Evolutionary conservation across 2,113 vertebrate species (phyloP).

Genomic region (Hippocampus mohnikei): DNA sequence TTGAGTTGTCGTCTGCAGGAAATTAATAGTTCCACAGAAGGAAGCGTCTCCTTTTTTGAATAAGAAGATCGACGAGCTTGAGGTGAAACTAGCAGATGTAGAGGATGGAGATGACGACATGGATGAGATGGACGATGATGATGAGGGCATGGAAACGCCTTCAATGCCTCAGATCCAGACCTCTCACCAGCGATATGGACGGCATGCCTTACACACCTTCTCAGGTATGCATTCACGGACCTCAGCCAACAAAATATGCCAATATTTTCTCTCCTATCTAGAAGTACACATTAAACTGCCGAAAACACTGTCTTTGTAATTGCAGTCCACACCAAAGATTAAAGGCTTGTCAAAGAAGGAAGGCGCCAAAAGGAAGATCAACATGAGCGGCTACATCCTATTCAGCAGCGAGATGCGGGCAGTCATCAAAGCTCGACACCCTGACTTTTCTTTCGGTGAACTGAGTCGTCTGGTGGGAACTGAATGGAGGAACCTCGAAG

Average conservation of each 20-base stretch:
- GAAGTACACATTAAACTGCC: background rate
- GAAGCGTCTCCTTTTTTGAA: slow-evolving; percentile 91
- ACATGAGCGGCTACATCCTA: slow-evolving; percentile 98
- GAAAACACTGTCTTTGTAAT: slow-evolving; percentile 9
- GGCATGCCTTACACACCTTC: slow-evolving; percentile 88
- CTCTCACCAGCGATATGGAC: slow-evolving; percentile 83
- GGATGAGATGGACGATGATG: slow-evolving; percentile 93
- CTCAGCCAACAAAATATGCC: background rate
- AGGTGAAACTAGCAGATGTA: slow-evolving; percentile 93
- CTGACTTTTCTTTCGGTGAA: slow-evolving; percentile 96
- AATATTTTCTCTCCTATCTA: background rate
- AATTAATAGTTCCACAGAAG: slow-evolving; percentile 91
- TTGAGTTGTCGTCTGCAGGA: slow-evolving; percentile 67
- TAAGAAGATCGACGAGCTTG: slow-evolving; percentile 95
- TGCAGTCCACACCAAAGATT: slow-evolving; percentile 89
- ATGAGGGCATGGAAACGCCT: slow-evolving; percentile 81
- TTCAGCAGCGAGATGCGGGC: slow-evolving; percentile 99
- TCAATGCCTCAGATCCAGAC: slow-evolving; percentile 89
- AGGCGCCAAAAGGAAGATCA: slow-evolving; percentile 97
- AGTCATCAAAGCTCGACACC: slow-evolving; percentile 95
- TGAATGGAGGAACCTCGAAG: slow-evolving; percentile 96
- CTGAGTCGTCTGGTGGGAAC: slow-evolving; percentile 97
- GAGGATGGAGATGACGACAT: slow-evolving; percentile 86
- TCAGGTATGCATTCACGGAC: slow-evolving; percentile 74
- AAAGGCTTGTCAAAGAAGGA: slow-evolving; percentile 95